Base-by-base conservation (phyloP, 2,888 invertebrate species). In the Patella depressa region DNA sequence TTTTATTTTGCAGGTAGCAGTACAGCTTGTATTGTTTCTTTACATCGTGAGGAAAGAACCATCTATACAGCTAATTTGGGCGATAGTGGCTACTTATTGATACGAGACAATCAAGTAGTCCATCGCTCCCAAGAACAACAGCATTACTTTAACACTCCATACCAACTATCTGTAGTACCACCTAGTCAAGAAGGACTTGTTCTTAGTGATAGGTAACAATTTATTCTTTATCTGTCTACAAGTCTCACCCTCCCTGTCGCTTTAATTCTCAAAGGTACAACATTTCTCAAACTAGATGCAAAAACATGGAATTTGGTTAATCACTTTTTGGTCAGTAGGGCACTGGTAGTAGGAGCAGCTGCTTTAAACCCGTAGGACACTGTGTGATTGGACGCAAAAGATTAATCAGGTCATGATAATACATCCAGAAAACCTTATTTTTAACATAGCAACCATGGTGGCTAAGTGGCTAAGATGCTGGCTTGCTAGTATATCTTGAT, bases 61-160 rank as follows among this genome's bases (percentile, higher is more conserved):
- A 94, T 99, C 90, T 97, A 98, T 89, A 96, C 98, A 17, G 98
- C 98, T 75, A 99, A 99, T 93, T 96, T 99, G 85, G 99, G 99
- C n/a, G 99, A 99, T 93, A 98, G 98, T 90, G 99, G 99, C 17
- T 98, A 97, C 92, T 95, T 98, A 93, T 95, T 99, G 19, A 86
- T 91, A 17, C 84, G 90, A 29, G 84, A 89, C 76, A 88, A 88
- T 7, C 86, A 89, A 79, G 87, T 99, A 29, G 95, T 99, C 53
- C 96, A 97, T 91, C 95, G 96, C 81, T 98, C 98, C 5, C 96
- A 96, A 88, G 99, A 99, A 91, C 99, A 99, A 90, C 98, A 98
- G 89, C 99, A 99, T 92, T 98, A 98, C 93, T 99, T 99, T 93
- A 99, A 99, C 93, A 98, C 99, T 65, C 99, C 99, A 4, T 99